Percentiles rank a stretch among this genome's conserved stretches.
These are phyloP conservation scores for Drosophila ezoana DNA, from an alignment of 2,888 invertebrate species.

Conservation along the genomic window DNA sequence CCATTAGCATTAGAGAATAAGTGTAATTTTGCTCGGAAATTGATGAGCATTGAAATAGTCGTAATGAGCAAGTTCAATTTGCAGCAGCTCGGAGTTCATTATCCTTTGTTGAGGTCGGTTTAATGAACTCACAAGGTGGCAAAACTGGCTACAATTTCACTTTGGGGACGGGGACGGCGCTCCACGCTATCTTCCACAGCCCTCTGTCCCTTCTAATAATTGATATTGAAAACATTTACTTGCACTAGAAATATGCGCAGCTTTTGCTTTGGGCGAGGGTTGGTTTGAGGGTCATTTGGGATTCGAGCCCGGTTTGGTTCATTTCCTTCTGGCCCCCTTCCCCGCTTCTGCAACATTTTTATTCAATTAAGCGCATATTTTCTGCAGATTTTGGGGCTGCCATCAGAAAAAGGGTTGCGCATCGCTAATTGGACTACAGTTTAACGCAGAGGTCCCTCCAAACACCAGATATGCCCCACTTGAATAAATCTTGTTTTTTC, in stretches of 20 bases:
- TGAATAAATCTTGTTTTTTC: conserved; percentile 29
- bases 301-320: conserved; percentile 12
- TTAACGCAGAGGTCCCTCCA: neutral
- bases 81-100: conserved; percentile 58
- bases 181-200: neutral
- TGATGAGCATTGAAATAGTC: conserved; percentile 65
- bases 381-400: conserved; percentile 51
- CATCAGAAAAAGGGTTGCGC: conserved; percentile 34
- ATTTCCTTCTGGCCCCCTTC: neutral
- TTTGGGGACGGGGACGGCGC: conserved; percentile 1
- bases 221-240: conserved; percentile 72
- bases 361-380: conserved; percentile 76
- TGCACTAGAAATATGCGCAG: conserved; percentile 37
- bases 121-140: conserved; percentile 75
- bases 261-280: conserved; percentile 14
- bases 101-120: conserved; percentile 61
- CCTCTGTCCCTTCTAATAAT: conserved; percentile 54
- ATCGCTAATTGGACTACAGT: conserved; percentile 61
- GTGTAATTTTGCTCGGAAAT: conserved; percentile 45
- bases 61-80: conserved; percentile 56
- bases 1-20: conserved; percentile 42
- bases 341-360: conserved; percentile 7
- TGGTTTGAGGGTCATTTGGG: conserved; percentile 51
- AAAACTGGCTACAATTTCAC: conserved; percentile 50
- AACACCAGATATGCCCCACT: conserved; percentile 3